phyloP scores from a whole-genome alignment of 2,797 vertebrate species.

The Hippocampus kuda region DNA sequence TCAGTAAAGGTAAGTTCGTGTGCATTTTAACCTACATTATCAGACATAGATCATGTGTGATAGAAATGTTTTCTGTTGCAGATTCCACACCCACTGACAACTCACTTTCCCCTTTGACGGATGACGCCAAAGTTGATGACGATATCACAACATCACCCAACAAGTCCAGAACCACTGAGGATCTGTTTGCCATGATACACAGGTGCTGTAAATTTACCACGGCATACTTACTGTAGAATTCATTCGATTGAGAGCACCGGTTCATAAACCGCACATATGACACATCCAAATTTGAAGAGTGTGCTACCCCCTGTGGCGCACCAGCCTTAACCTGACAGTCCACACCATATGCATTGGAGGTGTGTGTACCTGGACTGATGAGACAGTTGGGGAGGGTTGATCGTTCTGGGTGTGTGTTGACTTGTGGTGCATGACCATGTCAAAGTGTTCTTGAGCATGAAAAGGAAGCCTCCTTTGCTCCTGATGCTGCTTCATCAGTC shows the following conservation, averaged over 20 bases:
- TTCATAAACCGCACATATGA: too few species aligned
- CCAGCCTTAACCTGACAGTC: too few species aligned
- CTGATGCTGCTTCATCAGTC: too few species aligned
- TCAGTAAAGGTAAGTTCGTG: constrained; percentile 76
- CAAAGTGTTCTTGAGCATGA: too few species aligned
- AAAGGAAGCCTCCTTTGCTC: too few species aligned
- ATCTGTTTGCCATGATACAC: constrained; percentile 98
- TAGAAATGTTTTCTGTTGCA: constrained; percentile 51
- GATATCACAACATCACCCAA: constrained; percentile 89
- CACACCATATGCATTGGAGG: too few species aligned
- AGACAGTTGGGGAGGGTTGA: too few species aligned
- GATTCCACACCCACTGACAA: constrained; percentile 92
- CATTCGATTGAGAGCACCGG: not conserved
- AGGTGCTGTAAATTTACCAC: constrained; percentile 66
- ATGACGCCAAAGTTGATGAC: constrained; percentile 82
- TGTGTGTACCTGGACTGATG: too few species aligned
- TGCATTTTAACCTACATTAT: not conserved
- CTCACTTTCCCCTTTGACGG: constrained; percentile 83
- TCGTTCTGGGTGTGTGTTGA: too few species aligned
- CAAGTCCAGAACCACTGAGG: constrained; percentile 93
- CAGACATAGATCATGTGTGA: constrained; percentile 9
- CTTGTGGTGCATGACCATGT: too few species aligned
- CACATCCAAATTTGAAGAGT: too few species aligned
- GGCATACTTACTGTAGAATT: not conserved
- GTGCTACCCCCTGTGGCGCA: too few species aligned